Base-by-base conservation (phyloP, 2,113 vertebrate genomes). In the Bos javanicus region DNA sequence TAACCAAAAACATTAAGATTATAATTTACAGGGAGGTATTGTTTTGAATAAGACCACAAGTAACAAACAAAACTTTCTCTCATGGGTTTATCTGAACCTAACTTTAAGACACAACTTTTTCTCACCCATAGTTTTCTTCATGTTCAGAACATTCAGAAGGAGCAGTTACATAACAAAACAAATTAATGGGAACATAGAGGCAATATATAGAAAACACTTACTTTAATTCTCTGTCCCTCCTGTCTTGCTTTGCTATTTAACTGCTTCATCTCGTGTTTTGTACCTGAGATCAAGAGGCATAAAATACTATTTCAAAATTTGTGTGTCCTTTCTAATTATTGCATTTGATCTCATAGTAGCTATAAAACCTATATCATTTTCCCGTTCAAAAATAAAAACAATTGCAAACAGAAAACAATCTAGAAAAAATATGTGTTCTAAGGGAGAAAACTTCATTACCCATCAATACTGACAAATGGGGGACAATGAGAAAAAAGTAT, bases 251-350 rank as follows among this genome's bases (percentile, higher is more conserved):
- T 98, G 97, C 98, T 99, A 99, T 97, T 98, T 98, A 98, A 98
- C 97, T 99, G 98, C 98, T 98, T 99, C 96, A 98, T 97, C 98
- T 98, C 76, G 93, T 96, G 97, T 98, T 98, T 98, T 98, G 96
- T 96, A 98, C 98, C 98, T 98, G 98, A 99, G 98, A 98, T 99
- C 98, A 98, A 98, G 98, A 99, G 98, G 98, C 98, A 98, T 98
- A 98, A 98, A 98, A 99, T 96, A 98, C 98, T 98, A 98, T 98
- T 98, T 98, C 98, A 99, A 98, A 99, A 98, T 98, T 87, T 98
- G 97, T 97, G 98, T 98, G 64, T 98, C 98, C 98, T 94, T 94
- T 97, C 96, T 95, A 98, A 98, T 95, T 50, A 97, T 19, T 97
- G 76, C 95, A 98, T 96, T 98, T 98, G 85, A 98, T 95, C 98